Evolutionary conservation across 2,797 vertebrate genomes (phyloP).

Genomic region (Amblyopsis hoosieri): DNA sequence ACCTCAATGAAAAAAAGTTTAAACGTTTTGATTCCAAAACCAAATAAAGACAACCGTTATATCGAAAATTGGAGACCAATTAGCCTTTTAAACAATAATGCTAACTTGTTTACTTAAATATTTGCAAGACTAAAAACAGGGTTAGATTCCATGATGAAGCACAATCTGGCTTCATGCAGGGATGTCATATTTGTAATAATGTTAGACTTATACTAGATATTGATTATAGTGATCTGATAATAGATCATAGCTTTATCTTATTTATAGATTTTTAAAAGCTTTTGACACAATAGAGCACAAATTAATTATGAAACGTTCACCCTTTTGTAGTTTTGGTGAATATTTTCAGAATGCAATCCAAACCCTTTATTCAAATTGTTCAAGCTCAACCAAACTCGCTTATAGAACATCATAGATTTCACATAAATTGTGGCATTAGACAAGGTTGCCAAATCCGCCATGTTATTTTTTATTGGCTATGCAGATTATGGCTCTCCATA

Average conservation of each 20-base stretch:
- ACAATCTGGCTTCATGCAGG: not conserved
- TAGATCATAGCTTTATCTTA: not conserved
- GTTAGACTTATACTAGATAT: not conserved
- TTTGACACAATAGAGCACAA: not conserved
- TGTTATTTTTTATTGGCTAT: not conserved
- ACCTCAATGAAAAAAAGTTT: not conserved
- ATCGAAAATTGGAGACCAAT: not conserved
- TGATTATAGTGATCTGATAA: not conserved
- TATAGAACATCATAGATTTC: not conserved
- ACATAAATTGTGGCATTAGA: not conserved
- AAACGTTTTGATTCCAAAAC: not conserved
- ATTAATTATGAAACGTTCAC: not conserved
- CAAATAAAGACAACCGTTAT: not conserved
- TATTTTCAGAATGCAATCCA: too few relatives aligned
- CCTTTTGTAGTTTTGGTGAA: too few relatives aligned
- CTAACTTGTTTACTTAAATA: not conserved
- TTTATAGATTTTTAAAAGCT: not conserved
- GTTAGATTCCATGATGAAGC: not conserved
- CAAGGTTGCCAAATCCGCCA: not conserved
- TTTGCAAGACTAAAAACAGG: not conserved
- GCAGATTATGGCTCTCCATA: not conserved
- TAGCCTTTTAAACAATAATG: not conserved
- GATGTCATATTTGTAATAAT: not conserved
- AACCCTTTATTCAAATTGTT: too few relatives aligned
- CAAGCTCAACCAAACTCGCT: too few relatives aligned